Percentiles rank a stretch among this genome's conserved stretches.
Conservation (phyloP, 2,888 invertebrate species). For the Criorhina ranunculi region DNA sequence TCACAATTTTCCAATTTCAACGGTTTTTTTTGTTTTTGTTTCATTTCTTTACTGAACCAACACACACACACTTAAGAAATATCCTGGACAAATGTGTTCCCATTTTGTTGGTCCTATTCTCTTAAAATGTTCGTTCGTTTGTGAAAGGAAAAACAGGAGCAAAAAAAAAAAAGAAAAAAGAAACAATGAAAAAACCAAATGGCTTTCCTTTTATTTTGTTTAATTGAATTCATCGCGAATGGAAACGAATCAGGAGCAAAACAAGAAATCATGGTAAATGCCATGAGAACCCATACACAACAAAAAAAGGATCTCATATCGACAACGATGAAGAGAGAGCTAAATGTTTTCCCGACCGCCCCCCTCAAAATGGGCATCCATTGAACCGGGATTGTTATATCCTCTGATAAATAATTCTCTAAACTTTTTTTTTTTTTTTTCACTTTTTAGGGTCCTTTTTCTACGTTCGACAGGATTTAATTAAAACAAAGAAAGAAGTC, state of each 20-base stretch:
- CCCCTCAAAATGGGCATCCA: constrained; percentile 16
- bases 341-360: constrained; percentile 4
- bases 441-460: constrained; percentile 61
- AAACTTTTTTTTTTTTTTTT: constrained; percentile 73
- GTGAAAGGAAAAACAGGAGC: constrained; percentile 58
- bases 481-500: constrained; percentile 64
- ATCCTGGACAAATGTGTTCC: constrained; percentile 72
- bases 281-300: constrained; percentile 60
- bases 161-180: constrained; percentile 24
- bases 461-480: constrained; percentile 65
- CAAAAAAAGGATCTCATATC: no score
- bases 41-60: background rate
- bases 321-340: no score
- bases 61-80: constrained; percentile 40
- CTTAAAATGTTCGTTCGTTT: constrained; percentile 57
- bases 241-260: constrained; percentile 65
- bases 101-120: constrained; percentile 41
- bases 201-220: constrained; percentile 71
- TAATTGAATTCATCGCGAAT: constrained; percentile 76
- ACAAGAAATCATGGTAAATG: constrained; percentile 69
- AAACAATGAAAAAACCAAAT: constrained; percentile 39
- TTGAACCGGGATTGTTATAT: constrained; percentile 70
- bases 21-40: constrained; percentile 12
- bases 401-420: constrained; percentile 72
- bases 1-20: constrained; percentile 52